phyloP scores from a whole-genome alignment of 2,888 invertebrate genomes.

The Phengaris alcon region DNA sequence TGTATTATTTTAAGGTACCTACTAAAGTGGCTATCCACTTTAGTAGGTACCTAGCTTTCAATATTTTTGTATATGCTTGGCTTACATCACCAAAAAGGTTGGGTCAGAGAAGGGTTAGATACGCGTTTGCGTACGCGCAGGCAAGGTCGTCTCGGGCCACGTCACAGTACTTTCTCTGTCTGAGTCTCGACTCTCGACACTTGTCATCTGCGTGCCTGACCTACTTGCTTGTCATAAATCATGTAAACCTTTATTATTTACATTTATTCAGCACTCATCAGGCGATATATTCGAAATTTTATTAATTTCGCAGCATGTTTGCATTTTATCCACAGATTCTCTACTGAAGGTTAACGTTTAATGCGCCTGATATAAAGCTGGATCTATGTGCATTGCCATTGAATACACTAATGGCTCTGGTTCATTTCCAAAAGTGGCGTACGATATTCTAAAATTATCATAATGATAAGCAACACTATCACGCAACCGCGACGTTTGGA shows the following conservation, averaged over 20 bases:
- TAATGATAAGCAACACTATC: conserved; percentile 16
- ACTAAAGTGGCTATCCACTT: background rate
- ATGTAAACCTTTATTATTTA: conserved; percentile 2
- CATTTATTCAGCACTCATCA: background rate
- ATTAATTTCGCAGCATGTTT: background rate
- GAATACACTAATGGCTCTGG: conserved; percentile 4
- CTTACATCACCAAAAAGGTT: conserved; percentile 39
- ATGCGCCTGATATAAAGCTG: background rate
- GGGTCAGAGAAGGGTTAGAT: conserved; percentile 39
- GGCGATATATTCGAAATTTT: background rate
- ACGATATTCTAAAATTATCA: conserved; percentile 21
- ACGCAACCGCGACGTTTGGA: background rate
- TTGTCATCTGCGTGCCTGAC: conserved; percentile 22
- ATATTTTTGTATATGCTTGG: background rate
- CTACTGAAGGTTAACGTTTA: background rate
- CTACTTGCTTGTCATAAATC: background rate
- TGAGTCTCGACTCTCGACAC: conserved; percentile 35
- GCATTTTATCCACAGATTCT: background rate
- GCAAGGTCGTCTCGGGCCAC: conserved; percentile 61
- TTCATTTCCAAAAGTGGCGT: conserved; percentile 25
- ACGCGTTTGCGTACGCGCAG: conserved; percentile 48
- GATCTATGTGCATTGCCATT: background rate
- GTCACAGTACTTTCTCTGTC: conserved; percentile 62
- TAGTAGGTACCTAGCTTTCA: background rate
- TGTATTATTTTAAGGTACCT: no score